These are phyloP conservation scores for Tipula unca DNA, from an alignment of 2,888 invertebrate genomes.

Conservation along the genomic window DNA sequence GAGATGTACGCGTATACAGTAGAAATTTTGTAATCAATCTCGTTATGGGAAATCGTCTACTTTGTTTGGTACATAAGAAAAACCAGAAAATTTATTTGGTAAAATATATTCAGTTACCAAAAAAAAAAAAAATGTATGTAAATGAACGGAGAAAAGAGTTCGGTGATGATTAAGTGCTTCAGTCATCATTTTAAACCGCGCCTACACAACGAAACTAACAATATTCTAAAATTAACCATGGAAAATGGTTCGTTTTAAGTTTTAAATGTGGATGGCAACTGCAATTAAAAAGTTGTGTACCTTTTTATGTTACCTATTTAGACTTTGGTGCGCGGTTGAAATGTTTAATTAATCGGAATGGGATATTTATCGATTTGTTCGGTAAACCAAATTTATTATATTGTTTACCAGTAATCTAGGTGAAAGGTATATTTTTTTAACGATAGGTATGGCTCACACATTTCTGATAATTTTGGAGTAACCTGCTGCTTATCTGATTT, in stretches of 20 bases:
- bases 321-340: background rate
- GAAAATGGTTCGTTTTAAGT: background rate
- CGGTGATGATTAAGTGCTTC: background rate
- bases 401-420: too few relatives aligned
- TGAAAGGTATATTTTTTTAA: too few relatives aligned
- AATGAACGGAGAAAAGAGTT: background rate
- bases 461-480: too few relatives aligned
- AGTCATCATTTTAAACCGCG: background rate
- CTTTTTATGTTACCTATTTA: background rate
- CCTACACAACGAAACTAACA: background rate
- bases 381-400: too few relatives aligned
- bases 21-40: background rate
- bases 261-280: background rate
- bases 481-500: too few relatives aligned
- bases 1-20: background rate
- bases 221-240: background rate
- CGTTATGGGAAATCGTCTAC: background rate
- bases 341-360: background rate
- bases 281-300: background rate
- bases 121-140: background rate
- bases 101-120: background rate
- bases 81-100: background rate
- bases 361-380: background rate
- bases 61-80: background rate
- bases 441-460: too few relatives aligned